These are phyloP conservation scores for Halcyon badia DNA, from an alignment of 2,797 vertebrate species.

Conservation along the genomic window DNA sequence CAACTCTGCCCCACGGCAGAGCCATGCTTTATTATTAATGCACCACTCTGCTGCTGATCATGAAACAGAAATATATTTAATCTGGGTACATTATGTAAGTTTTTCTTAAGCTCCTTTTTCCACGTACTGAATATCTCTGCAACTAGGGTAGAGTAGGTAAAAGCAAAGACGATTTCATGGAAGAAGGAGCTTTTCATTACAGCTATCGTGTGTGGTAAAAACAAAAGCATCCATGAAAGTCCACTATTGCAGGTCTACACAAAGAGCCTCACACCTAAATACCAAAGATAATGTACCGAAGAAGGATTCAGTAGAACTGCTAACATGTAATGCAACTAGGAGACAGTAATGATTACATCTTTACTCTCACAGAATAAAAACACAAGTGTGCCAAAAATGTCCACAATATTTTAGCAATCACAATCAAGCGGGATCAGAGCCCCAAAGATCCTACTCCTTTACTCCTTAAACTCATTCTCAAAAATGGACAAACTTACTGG, in stretches of 20 bases:
- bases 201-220: neutral
- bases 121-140: neutral
- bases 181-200: neutral
- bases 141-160: neutral
- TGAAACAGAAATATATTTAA: neutral
- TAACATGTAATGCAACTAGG: neutral
- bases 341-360: neutral
- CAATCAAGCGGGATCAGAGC: neutral
- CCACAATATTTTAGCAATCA: neutral
- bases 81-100: neutral
- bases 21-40: neutral
- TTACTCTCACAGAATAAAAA: conserved; percentile 3
- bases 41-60: neutral
- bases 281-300: neutral
- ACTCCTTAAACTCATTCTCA: neutral
- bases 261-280: neutral
- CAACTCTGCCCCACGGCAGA: neutral
- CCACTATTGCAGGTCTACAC: neutral
- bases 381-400: neutral
- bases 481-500: neutral
- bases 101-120: conserved; percentile 20
- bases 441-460: neutral
- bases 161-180: neutral
- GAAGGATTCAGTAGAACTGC: neutral
- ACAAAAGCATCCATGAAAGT: neutral